These are phyloP conservation scores for Drosophila triauraria DNA, from an alignment of 1,140 invertebrate genomes.

Conservation along the genomic window DNA sequence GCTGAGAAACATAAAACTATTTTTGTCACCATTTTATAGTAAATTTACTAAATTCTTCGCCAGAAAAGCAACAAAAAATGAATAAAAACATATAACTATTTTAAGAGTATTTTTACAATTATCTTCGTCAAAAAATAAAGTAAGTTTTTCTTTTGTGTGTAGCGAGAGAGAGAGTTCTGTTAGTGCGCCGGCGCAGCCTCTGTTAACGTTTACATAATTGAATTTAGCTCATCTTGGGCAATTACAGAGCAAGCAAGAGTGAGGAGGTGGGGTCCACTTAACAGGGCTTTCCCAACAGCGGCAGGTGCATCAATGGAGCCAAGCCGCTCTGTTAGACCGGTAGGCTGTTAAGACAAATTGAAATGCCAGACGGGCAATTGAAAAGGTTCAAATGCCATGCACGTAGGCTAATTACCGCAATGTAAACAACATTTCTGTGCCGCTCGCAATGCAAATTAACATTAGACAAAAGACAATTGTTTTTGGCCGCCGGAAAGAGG, in stretches of 20 bases:
- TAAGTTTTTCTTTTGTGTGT: no score
- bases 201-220: constrained; percentile 65
- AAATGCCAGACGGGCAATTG: constrained; percentile 56
- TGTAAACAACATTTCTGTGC: constrained; percentile 75
- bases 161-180: not conserved
- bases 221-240: constrained; percentile 50
- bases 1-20: no score
- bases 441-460: constrained; percentile 73
- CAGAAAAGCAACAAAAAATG: no score
- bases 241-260: constrained; percentile 25
- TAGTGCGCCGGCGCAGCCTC: constrained; percentile 24
- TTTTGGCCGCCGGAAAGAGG: constrained; percentile 32
- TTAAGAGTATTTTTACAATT: no score
- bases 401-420: constrained; percentile 80
- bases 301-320: constrained; percentile 33
- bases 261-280: not conserved
- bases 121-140: no score
- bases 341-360: constrained; percentile 12
- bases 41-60: no score
- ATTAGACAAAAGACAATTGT: constrained; percentile 58
- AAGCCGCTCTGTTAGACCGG: constrained; percentile 4
- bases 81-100: no score
- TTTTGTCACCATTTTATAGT: no score
- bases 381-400: constrained; percentile 70
- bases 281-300: constrained; percentile 50